Evolutionary conservation across 1,140 invertebrate genomes (phyloP), one percentile per base, ranked within the genome.

Genomic region (Zelostemma sp.): DNA sequence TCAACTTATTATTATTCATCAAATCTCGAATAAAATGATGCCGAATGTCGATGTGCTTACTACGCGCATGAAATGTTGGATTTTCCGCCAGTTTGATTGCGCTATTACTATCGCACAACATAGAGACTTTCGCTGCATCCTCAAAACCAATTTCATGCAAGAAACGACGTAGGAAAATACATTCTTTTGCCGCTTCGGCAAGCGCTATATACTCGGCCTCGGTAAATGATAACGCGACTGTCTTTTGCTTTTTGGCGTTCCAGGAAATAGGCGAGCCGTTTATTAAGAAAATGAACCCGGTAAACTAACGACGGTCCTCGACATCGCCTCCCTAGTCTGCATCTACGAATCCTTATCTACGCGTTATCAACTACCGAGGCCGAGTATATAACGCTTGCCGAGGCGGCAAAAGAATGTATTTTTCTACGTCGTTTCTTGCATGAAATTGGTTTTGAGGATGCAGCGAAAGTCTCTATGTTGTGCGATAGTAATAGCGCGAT

Each of bases 351-450:
- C 25, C 38, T 16, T 21, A 1, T 11, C n/a, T 12, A 41, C 33
- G 11, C 82, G 78, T 11, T 41, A 80, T 84, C 78, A 14, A 81
- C 74, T 6, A 74, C 71, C 4, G 71, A 80, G 67, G 74, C 74
- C 4, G 74, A 79, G 47, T 73, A 70, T 40, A 57, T 81, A 28
- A 73, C 80, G 1, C 53, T 77, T 4, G 66, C 16, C 48, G 69
- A 72, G 63, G 59, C 69, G 17, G 68, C 67, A 33, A 74, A 31
- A 47, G 74, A 54, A 43, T 35, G 33, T 6, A 19, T 54, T 6
- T 41, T 5, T n/a, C 9, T 54, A 14, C 38, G 18, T 16, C 8
- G 40, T 11, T 41, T 54, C 2, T 5, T 28, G 1, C 0, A 8
- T 14, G 51, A 54, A 25, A 8, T 54, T 1, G 35, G 18, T 1